A percentile compares a stretch with the other conserved stretches of the same genome.
phyloP scores from a whole-genome alignment of 1,140 invertebrate species.

The Monomorium pharaonis region DNA sequence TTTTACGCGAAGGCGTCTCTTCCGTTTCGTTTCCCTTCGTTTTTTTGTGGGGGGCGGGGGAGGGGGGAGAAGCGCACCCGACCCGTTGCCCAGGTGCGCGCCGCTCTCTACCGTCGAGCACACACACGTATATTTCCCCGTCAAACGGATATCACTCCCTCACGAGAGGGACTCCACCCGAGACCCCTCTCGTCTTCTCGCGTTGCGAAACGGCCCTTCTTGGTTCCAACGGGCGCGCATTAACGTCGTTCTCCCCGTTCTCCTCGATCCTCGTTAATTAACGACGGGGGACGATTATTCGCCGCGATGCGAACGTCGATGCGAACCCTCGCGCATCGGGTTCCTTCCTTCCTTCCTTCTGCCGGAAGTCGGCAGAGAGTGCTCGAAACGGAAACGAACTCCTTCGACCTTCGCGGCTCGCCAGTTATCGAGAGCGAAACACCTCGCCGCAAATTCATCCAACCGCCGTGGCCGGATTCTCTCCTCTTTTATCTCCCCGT shows the following conservation, averaged over 20 bases:
- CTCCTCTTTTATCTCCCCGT: background rate
- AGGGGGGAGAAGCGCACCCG: no score
- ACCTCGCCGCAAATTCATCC: constrained; percentile 4
- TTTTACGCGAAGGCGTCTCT: constrained; percentile 12
- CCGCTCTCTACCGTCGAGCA: background rate
- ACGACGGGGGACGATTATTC: constrained; percentile 64
- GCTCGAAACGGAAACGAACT: background rate
- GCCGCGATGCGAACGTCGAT: background rate
- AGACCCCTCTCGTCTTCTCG: background rate
- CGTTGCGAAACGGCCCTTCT: background rate
- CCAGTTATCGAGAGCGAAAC: constrained; percentile 9
- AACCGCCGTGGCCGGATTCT: background rate
- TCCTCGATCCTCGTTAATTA: constrained; percentile 58
- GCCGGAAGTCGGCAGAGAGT: background rate
- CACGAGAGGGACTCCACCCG: no score
- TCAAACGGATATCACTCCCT: constrained; percentile 14
- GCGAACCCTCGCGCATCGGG: background rate
- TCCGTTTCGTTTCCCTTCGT: background rate
- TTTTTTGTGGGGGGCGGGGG: no score
- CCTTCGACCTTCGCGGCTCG: background rate
- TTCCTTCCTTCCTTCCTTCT: no score
- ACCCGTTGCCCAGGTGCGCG: constrained; percentile 11
- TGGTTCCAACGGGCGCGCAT: background rate
- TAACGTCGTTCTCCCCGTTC: constrained; percentile 1
- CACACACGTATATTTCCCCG: constrained; percentile 1